Percentiles rank a stretch among this genome's conserved stretches.
These are phyloP conservation scores for Platysternon megacephalum DNA, from an alignment of 2,113 vertebrate genomes.

Conservation along the genomic window DNA sequence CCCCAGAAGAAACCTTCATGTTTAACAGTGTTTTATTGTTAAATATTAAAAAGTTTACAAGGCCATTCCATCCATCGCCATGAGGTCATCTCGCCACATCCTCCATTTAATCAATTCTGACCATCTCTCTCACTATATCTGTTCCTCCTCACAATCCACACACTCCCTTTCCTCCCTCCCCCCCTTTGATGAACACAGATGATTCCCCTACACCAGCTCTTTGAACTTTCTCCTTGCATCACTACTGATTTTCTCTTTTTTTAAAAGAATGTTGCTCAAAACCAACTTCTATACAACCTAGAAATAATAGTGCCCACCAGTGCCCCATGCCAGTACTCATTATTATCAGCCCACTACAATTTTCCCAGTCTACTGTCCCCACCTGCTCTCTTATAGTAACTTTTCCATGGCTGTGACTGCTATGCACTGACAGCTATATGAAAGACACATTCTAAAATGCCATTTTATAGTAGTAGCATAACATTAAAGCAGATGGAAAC, in stretches of 20 bases:
- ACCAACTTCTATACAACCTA: neutral
- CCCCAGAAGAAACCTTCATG: no score
- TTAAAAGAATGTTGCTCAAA: neutral
- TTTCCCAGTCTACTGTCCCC: neutral
- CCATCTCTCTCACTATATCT: neutral
- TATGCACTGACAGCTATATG: neutral
- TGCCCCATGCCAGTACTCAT: neutral
- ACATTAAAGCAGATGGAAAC: neutral
- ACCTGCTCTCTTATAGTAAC: neutral
- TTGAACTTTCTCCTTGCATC: neutral
- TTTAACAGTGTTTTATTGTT: no score
- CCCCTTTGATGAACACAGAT: neutral
- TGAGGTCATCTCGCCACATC: neutral
- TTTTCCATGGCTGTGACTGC: slow-evolving; percentile 7
- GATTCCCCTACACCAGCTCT: no score
- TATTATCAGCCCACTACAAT: neutral
- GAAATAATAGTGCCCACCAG: neutral
- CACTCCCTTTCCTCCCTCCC: no score
- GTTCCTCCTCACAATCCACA: neutral
- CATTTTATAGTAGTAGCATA: slow-evolving; percentile 17
- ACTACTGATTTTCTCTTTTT: neutral
- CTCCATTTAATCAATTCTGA: neutral
- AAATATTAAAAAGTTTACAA: no score
- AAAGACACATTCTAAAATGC: neutral
- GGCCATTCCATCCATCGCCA: no score